A percentile compares a stretch with the other conserved stretches of the same genome.
phyloP scores from a whole-genome alignment of 2,113 vertebrate genomes.

The Plectropomus leopardus region DNA sequence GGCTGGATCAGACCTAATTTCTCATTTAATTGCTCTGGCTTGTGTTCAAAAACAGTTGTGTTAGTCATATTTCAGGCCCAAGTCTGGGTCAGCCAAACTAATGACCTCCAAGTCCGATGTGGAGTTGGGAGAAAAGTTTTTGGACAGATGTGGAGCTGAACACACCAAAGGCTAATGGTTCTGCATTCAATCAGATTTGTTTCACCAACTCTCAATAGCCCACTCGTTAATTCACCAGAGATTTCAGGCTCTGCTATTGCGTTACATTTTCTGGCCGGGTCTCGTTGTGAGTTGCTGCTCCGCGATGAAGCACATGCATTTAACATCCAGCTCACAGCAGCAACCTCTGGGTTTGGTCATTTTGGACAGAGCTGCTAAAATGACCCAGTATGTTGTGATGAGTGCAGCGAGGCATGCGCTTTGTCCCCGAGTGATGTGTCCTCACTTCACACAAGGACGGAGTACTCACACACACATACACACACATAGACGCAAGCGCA shows the following conservation, averaged over 20 bases:
- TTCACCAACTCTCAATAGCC: conserved; percentile 54
- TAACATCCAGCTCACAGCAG: conserved; percentile 35
- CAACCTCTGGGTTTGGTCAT: conserved; percentile 63
- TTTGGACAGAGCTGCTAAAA: conserved; percentile 56
- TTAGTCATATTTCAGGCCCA: conserved; percentile 47
- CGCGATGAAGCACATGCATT: conserved; percentile 25
- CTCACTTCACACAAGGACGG: conserved; percentile 53
- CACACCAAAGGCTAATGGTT: conserved; percentile 39
- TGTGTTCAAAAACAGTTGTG: conserved; percentile 30
- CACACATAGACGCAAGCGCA: background rate
- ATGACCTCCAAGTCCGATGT: conserved; percentile 33
- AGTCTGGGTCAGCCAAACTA: conserved; percentile 39
- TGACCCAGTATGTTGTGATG: conserved; percentile 60
- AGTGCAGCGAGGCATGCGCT: conserved; percentile 55
- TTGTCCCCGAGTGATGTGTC: conserved; percentile 59
- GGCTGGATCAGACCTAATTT: conserved; percentile 31
- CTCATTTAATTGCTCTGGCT: conserved; percentile 21
- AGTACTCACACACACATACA: conserved; percentile 26
- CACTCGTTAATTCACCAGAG: conserved; percentile 43
- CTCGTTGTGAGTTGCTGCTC: conserved; percentile 29
- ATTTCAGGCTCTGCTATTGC: conserved; percentile 41
- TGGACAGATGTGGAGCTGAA: conserved; percentile 43
- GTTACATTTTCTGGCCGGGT: conserved; percentile 55
- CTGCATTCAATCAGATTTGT: conserved; percentile 61
- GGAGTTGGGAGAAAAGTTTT: conserved; percentile 45